Conservation (phyloP, 2,797 vertebrate species). For the Sciaenops ocellatus region DNA sequence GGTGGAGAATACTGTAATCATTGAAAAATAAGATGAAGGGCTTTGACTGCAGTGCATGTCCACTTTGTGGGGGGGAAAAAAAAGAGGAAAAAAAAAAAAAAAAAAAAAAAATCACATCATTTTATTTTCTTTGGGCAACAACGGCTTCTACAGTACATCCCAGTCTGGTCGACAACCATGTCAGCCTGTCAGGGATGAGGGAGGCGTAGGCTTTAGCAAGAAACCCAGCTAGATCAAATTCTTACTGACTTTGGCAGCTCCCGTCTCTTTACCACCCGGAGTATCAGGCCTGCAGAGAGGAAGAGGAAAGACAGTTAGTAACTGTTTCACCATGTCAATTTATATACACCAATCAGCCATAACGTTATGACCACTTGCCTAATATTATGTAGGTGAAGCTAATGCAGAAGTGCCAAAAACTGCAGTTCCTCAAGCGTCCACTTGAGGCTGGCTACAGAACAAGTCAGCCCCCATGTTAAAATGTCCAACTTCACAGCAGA, state of each 20-base stretch:
- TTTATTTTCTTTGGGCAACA: constrained; percentile 67
- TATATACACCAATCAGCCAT: too few relatives aligned
- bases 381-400: too few relatives aligned
- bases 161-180: constrained; percentile 84
- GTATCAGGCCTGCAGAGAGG: constrained; percentile 88
- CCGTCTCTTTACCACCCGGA: constrained; percentile 97
- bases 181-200: constrained; percentile 90
- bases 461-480: too few relatives aligned
- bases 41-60: constrained; percentile 56
- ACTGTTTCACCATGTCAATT: too few relatives aligned
- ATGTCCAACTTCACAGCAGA: too few relatives aligned
- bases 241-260: constrained; percentile 99
- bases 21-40: constrained; percentile 20
- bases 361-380: too few relatives aligned
- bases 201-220: constrained; percentile 91
- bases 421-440: too few relatives aligned
- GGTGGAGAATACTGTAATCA: constrained; percentile 48
- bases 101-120: constrained; percentile 32
- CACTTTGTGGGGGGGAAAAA: constrained; percentile 37
- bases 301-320: not conserved
- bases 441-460: too few relatives aligned
- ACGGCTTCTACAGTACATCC: constrained; percentile 75
- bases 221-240: constrained; percentile 94
- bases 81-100: constrained; percentile 6
- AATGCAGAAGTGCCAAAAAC: too few relatives aligned